Base-by-base conservation (phyloP, 2,797 vertebrate genomes). In the Trachurus trachurus region DNA sequence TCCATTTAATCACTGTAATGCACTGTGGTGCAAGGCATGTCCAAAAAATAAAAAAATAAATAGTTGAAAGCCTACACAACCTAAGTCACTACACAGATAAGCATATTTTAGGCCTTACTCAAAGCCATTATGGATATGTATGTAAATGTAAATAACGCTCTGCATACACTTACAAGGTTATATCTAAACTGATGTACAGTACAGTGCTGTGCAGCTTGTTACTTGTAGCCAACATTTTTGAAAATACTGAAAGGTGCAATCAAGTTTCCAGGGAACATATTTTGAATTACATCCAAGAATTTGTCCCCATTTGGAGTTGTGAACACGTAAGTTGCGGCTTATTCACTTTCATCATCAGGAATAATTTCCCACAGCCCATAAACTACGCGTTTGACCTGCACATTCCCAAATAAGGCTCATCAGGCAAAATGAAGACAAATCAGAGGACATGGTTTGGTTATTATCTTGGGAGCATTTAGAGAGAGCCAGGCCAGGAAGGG, bases 341-440 rank as follows among this genome's bases (percentile, higher is more conserved):
- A 19, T 47, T 72, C 29, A 44, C 4, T 47, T 39, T 12, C 8
- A 31, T 2, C 26, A 15, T 40, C 2, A 56, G 29, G 0, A 19
- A 22, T 26, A 16, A 59, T 66, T 53, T 8, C 17, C 9, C 34
- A 3, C 26, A 45, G 44, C 47, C 16, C 37, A 13, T 15, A 50
- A 3, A 49, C 58, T 50, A 13, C 10, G 3, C 40, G 47, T 72
- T 66, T 66, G 17, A 66, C n/a, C 16, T 59, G 9, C 26, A 0
- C 8, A 9, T 9, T 39, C 58, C 56, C 74, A 70, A 78, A 74
- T 50, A 72, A 53, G 42, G 22, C 52, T 13, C 6, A 3, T 57
- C 50, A 31, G 34, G 82, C 53, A 78, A 72, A 73, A 80, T 87
- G 26, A 85, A 81, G 78, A 87, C 62, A 53, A 83, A 88, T 80